Conservation (phyloP, 2,888 invertebrate species). For the Thysanoteuthis rhombus region DNA sequence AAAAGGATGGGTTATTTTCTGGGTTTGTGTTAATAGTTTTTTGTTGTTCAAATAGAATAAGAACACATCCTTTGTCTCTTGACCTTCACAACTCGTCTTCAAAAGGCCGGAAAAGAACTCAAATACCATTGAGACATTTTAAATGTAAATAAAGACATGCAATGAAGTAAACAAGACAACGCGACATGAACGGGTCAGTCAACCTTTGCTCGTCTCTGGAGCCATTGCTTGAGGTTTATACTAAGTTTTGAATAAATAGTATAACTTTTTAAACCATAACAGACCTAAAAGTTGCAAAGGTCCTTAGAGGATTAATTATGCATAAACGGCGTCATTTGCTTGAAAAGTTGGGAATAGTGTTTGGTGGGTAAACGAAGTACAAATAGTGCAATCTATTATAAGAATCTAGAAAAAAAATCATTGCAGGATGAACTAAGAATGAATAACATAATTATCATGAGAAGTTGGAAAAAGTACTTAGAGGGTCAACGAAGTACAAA, state of each 20-base stretch:
- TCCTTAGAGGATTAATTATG: too few species aligned
- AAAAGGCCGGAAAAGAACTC: background rate
- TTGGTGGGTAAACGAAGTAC: too few species aligned
- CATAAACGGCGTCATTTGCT: too few species aligned
- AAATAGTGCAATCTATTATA: too few species aligned
- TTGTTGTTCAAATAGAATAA: background rate
- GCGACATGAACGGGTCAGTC: background rate
- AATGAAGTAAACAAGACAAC: background rate
- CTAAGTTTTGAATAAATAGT: background rate
- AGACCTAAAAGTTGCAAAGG: background rate
- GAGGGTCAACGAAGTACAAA: too few species aligned
- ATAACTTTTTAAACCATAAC: background rate
- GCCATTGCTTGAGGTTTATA: background rate
- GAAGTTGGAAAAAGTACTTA: too few species aligned
- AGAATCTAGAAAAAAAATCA: too few species aligned
- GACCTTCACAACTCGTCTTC: background rate
- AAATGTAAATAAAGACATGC: background rate
- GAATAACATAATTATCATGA: too few species aligned
- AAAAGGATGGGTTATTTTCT: background rate
- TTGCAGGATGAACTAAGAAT: too few species aligned
- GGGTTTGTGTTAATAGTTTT: background rate
- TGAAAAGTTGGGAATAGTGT: too few species aligned
- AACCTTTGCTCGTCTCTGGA: background rate
- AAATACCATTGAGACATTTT: background rate
- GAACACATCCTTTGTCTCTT: background rate